Base-by-base conservation (phyloP, 2,888 invertebrate species). In the Thymelicus sylvestris region DNA sequence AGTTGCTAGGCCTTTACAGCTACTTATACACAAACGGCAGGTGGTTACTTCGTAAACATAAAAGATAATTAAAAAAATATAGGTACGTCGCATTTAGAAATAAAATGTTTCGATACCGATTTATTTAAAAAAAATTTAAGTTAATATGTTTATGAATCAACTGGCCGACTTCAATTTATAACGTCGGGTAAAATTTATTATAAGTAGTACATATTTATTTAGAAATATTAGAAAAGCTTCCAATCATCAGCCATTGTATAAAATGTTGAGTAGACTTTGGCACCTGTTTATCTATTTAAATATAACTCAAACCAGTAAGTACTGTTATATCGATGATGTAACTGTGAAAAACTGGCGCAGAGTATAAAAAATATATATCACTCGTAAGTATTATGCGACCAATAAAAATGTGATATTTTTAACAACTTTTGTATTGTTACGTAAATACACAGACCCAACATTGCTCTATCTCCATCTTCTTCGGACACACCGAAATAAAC, bases 201-300 rank as follows among this genome's bases (percentile, higher is more conserved):
- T n/a, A n/a, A n/a, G n/a, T n/a, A 31, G 31, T 5, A 31, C 31
- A 31, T 10, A 44, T 10, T 44, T 44, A 44, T 8, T 44, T 44
- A 44, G 44, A 44, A 52, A 19, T 19, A 52, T 52, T 62, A 68
- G 67, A 68, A 62, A 68, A 68, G 62, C 67, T 68, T 55, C 44
- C 67, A 68, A 15, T 68, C 44, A 62, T 68, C 55, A 12, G 8
- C 41, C 41, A 41, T 41, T 12, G 4, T 44, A 44, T 12, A 44
- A 44, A 44, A 44, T 4, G 1, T 44, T 12, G 12, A 44, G 44
- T 44, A 44, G 4, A 44, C 4, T 8, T 44, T 44, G 2, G 12
- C 44, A 44, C 12, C 44, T 10, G 12, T 44, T 44, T 12, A 44
- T 44, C 10, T 4, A 4, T 44, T 44, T 8, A 7, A 41, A 8